Conservation (phyloP, 2,113 vertebrate genomes). For the Hystrix cristata region DNA sequence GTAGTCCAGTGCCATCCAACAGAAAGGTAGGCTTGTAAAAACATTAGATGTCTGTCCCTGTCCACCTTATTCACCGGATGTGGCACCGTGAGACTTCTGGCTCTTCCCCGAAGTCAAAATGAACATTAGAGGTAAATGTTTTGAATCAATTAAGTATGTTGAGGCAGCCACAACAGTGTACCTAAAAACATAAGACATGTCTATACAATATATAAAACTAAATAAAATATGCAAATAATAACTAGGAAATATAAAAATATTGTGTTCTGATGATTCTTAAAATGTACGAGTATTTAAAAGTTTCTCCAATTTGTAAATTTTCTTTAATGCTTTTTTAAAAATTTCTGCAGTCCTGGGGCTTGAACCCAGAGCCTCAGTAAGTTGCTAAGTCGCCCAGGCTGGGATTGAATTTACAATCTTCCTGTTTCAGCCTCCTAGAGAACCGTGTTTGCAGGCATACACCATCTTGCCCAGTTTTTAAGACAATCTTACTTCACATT, state of each 20-base stretch:
- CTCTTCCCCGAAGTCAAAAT: neutral
- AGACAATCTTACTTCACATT: too few species aligned
- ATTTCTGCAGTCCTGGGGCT: neutral
- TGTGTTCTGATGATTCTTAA: constrained; percentile 9
- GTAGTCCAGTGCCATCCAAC: neutral
- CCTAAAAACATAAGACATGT: neutral
- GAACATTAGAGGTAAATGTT: neutral
- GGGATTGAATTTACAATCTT: neutral
- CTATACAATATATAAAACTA: neutral
- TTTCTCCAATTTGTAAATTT: constrained; percentile 8
- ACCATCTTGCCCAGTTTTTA: too few species aligned
- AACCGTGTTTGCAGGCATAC: too few species aligned
- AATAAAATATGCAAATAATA: neutral
- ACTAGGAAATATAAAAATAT: neutral
- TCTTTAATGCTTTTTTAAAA: neutral
- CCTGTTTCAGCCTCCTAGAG: neutral
- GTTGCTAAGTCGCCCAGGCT: neutral
- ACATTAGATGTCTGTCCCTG: too few species aligned
- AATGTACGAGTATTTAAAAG: neutral
- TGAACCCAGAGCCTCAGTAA: neutral
- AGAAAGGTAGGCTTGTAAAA: neutral
- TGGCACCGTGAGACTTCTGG: too few species aligned
- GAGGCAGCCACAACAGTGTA: neutral
- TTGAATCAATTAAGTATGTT: neutral
- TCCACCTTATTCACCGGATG: too few species aligned